Conservation (phyloP, 1,140 invertebrate species). For the Bombyx mori region DNA sequence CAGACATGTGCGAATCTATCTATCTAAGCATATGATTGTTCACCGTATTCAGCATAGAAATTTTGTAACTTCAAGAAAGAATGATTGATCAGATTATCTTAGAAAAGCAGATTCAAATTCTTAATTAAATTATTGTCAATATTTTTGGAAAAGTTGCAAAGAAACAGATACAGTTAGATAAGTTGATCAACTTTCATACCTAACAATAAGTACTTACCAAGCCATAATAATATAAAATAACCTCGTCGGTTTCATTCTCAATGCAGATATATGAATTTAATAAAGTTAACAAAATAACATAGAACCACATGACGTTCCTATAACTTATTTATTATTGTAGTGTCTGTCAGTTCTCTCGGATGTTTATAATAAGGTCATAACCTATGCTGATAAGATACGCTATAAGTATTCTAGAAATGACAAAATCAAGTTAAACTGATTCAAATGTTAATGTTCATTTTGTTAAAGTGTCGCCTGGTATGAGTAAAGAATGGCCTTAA, state of each 20-base stretch:
- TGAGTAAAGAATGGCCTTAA: too few relatives aligned
- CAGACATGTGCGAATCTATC: too few relatives aligned
- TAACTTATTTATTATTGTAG: slow-evolving; percentile 3
- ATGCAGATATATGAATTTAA: slow-evolving; percentile 3
- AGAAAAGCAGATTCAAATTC: too few relatives aligned
- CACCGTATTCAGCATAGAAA: too few relatives aligned
- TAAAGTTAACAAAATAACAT: slow-evolving; percentile 13
- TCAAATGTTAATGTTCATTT: not conserved
- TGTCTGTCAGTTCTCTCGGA: not conserved
- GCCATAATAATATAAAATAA: slow-evolving; percentile 50
- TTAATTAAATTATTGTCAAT: too few relatives aligned
- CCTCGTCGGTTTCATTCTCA: slow-evolving; percentile 29
- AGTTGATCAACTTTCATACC: too few relatives aligned
- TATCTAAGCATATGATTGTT: too few relatives aligned
- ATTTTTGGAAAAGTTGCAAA: too few relatives aligned
- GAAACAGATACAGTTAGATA: too few relatives aligned
- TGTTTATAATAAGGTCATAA: slow-evolving; percentile 26
- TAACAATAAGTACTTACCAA: slow-evolving; percentile 34
- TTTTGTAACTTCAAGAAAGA: too few relatives aligned
- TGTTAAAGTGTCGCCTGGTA: too few relatives aligned
- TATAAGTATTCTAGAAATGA: not conserved
- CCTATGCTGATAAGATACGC: slow-evolving; percentile 42
- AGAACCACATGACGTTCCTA: slow-evolving; percentile 18
- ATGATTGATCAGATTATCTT: too few relatives aligned
- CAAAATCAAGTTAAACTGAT: not conserved